Percentiles rank a stretch among this genome's conserved stretches.
phyloP scores from a whole-genome alignment of 2,888 invertebrate species.

The Calliopum simillimum region DNA sequence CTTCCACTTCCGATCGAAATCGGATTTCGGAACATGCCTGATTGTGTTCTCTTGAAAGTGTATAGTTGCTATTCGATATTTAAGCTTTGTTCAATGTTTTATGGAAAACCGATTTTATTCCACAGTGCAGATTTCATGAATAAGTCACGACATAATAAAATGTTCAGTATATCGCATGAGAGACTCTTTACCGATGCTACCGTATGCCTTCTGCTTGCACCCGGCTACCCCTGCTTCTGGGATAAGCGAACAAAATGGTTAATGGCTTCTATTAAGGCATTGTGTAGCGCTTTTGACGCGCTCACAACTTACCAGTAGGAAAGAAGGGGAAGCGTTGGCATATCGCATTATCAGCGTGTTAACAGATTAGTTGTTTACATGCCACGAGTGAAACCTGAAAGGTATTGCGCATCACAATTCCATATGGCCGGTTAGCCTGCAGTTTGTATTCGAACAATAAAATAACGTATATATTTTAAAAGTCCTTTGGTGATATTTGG shows the following conservation, averaged over 20 bases:
- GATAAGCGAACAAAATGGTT: background rate
- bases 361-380: slow-evolving; percentile 67
- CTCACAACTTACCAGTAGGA: background rate
- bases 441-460: no score
- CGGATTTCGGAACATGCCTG: no score
- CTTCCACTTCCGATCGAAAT: no score
- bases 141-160: slow-evolving; percentile 1
- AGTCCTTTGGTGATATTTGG: no score
- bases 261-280: slow-evolving; percentile 8
- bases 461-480: no score
- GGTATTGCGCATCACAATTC: slow-evolving; percentile 57
- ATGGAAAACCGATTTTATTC: background rate
- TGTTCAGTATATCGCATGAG: no score
- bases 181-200: no score
- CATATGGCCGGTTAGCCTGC: no score
- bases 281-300: slow-evolving; percentile 15
- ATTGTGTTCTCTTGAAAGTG: no score
- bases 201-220: no score
- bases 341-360: slow-evolving; percentile 59
- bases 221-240: background rate
- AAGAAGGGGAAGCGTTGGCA: slow-evolving; percentile 11
- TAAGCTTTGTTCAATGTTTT: no score
- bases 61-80: no score
- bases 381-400: slow-evolving; percentile 61
- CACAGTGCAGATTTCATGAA: background rate